Evolutionary conservation across 2,797 vertebrate genomes (phyloP), one percentile per base, ranked within the genome.

Genomic region (Pseudomugil tenellus): DNA sequence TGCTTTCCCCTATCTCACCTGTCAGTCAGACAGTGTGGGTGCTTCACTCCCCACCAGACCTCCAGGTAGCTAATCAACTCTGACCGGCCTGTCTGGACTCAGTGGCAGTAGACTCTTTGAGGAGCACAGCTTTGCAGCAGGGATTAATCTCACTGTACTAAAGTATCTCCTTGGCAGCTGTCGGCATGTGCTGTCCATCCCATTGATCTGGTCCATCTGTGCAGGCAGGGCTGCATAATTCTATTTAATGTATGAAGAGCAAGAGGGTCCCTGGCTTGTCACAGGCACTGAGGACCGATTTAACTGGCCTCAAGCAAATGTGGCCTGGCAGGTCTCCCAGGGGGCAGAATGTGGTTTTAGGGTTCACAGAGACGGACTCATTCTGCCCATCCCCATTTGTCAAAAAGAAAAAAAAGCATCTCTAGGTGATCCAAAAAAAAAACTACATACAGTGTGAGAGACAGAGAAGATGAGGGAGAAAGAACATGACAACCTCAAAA

Each of bases 181-280:
- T 82, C 90, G 77, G 84, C 91, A 84, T 83, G 76, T 86, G 79
- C 85, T 75, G 72, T 84, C 85, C 85, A 87, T 77, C 83, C 77
- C 87, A 90, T 87, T 92, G 91, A 93, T 91, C 75, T 56, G 70
- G 80, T 70, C 87, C 72, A 81, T 88, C 87, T 88, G 86, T 85
- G 83, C 68, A 68, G 81, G 70, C 79, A 70, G 76, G 67, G 74
- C 82, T 88, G 89, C 87, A 92, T 92, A 91, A 94, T 92, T 89
- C 81, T 81, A 80, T 87, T 89, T 91, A 93, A 94, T 93, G 88
- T 92, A 90, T 84, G 84, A 90, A 82, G 82, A 87, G 74, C 35
- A 48, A 74, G 77, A 72, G 76, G 71, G 75, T 72, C 82, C 66
- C 56, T 48, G 80, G 80, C 77, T 76, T 84, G 87, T 92, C 89